Base-by-base conservation (phyloP, 2,888 invertebrate genomes). In the Ormyrus labotus region DNA sequence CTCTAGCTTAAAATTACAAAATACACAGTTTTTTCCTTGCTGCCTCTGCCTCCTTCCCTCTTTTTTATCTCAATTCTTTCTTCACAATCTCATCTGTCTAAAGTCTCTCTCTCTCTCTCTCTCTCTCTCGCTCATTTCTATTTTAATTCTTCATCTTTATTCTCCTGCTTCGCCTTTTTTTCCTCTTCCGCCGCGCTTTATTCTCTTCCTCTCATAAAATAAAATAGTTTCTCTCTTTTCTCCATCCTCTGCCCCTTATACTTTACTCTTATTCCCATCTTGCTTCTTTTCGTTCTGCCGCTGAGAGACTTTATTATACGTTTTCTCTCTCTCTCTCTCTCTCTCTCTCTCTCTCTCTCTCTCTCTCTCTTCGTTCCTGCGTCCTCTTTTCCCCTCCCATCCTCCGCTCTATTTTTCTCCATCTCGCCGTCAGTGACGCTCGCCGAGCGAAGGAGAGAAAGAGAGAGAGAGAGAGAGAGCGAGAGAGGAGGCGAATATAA, bases 401-500 rank as follows among this genome's bases (percentile, higher is more conserved):
- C 34, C 2, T 34, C 34, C 69, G 80, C 73, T 81, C 77, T 72
- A 77, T 77, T 81, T 81, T 77, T 77, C 81, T 81, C 53, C 68
- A 70, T 65, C 74, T 72, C 63, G 50, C 8, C 71, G 71, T 19
- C 70, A 34, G 58, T 69, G 74, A 74, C n/a, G 8, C 5, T 3
- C 1, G 68, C 67, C 13, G 69, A 64, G 58, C 67, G 74, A 55
- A 61, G 65, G 61, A 19, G 65, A 65, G 81, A 72, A 19, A 34
- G 84, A 88, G 85, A 89, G 90, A 86, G 80, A 84, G 82, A 82
- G 34, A 65, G 81, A 70, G 34, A 10, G 73, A 63, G 73, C 19
- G 85, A 89, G 86, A 34, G 84, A 87, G 85, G 90, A 90, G 86
- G 80, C 84, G 82, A 82, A 90, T 89, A 90, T 90, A 90, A 90